Conservation (phyloP, 2,797 vertebrate genomes). For the Apodemus agrarius region DNA sequence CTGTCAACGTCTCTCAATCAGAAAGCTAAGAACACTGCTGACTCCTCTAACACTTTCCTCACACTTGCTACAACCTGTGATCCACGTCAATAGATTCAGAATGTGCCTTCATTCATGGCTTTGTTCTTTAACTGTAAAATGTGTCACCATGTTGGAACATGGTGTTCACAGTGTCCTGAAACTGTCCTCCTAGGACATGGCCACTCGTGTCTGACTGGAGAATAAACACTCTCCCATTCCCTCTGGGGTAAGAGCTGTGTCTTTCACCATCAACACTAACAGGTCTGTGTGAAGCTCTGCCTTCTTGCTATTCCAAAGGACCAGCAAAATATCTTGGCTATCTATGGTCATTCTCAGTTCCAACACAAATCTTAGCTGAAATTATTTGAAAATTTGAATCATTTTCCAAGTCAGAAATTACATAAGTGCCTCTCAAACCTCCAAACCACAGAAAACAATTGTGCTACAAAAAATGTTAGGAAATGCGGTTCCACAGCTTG, state of each 20-base stretch:
- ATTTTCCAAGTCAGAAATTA: constrained; percentile 59
- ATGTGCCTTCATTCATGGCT: not conserved
- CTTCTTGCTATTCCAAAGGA: not conserved
- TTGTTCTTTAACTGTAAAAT: not conserved
- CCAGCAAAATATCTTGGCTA: not conserved
- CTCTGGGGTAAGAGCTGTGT: not conserved
- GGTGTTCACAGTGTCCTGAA: not conserved
- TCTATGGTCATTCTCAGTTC: not conserved
- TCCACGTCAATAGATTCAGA: not conserved
- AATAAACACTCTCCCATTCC: not conserved
- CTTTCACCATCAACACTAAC: not conserved
- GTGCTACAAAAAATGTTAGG: not conserved
- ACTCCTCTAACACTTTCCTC: not conserved
- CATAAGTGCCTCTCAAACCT: not conserved
- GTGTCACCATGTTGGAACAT: not conserved
- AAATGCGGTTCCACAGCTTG: not conserved
- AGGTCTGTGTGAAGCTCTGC: not conserved
- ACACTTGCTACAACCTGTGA: not conserved
- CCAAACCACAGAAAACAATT: not conserved
- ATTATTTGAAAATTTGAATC: not conserved
- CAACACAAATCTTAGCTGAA: constrained; percentile 9
- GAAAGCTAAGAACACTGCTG: not conserved
- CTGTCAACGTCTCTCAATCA: not conserved
- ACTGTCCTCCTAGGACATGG: not conserved
- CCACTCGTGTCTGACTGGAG: not conserved